Evolutionary conservation across 2,113 vertebrate genomes (phyloP).

Genomic region (Petroica traversi): DNA sequence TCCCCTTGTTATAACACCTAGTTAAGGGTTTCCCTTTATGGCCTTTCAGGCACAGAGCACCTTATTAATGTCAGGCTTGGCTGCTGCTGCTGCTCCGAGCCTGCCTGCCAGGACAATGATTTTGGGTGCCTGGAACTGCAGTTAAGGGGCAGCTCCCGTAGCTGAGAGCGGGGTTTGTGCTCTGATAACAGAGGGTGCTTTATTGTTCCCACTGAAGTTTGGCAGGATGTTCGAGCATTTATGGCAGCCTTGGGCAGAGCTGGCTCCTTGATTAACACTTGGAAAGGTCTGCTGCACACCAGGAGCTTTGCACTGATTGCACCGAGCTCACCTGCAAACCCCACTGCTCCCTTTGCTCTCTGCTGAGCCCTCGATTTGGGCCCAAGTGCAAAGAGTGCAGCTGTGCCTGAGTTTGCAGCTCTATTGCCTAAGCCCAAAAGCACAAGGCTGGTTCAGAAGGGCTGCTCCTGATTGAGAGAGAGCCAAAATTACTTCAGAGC

Average conservation of each 20-base stretch:
- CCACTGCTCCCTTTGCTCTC: not conserved
- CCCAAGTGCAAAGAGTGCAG: not conserved
- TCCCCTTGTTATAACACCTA: conserved; percentile 62
- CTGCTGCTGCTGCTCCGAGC: not conserved
- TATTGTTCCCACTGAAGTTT: conserved; percentile 3
- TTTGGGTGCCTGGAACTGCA: not conserved
- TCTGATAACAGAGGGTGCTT: conserved; percentile 46
- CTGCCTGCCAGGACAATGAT: conserved; percentile 17
- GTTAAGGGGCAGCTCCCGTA: not conserved
- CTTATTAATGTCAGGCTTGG: conserved; percentile 51
- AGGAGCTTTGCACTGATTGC: conserved; percentile 42
- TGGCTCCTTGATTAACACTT: conserved; percentile 1
- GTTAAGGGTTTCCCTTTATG: conserved; percentile 63
- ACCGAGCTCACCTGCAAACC: conserved; percentile 26
- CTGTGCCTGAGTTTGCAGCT: not conserved
- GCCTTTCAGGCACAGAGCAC: conserved; percentile 40
- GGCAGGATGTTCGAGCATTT: conserved; percentile 36
- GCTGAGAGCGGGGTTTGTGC: not conserved
- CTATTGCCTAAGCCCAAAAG: not conserved
- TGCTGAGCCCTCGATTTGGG: not conserved
- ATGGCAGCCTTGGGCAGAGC: not conserved
- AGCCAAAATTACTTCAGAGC: not conserved
- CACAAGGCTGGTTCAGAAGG: not conserved
- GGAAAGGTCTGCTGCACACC: conserved; percentile 14
- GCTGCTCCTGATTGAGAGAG: not conserved